Base-by-base conservation (phyloP, 1,140 invertebrate species). In the Drosophila punjabiensis region DNA sequence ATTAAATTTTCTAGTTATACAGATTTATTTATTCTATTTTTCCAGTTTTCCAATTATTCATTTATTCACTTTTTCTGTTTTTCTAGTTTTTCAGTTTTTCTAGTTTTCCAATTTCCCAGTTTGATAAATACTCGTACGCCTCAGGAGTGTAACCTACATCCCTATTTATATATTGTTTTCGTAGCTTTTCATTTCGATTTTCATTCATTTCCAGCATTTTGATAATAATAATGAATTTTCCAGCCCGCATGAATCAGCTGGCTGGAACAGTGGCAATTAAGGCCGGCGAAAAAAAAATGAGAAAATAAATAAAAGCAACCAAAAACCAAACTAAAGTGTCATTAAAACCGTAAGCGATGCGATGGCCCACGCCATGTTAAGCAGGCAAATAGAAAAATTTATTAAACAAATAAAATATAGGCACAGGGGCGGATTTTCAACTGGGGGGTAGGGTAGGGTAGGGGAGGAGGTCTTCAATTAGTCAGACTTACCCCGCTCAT, bases 281-380 rank as follows among this genome's bases (percentile, higher is more conserved):
- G 66, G 41, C 33, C 33, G 50, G 30, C 64, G 10, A 70, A 68
- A 39, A 35, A 50, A 41, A 16, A 39, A 13, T 24, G 11, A 41
- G 13, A 37, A n/a, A 39, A 47, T 33, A 50, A 11, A 14, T n/a
- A 35, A 39, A 18, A 37, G 14, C 28, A 13, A 69, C 33, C 35
- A 70, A 63, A 55, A 39, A 50, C 35, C 33, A 66, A 65, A 67
- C 47, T 64, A 68, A 71, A 71, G 64, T 68, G 70, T 74, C 73
- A 76, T 76, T 76, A 76, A 76, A 75, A 76, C 16, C 61, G 69
- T 74, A 74, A 76, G 69, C 67, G 63, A 67, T 55, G 63, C 67
- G 47, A 47, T 69, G 63, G 47, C 64, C 64, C 64, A 67, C 58
- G 64, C 59, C 58, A 66, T 63, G 58, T 63, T 58, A 39, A 58